phyloP scores from a whole-genome alignment of 35 echinoderm and acorn worm species.

The Apostichopus parvimensis region DNA sequence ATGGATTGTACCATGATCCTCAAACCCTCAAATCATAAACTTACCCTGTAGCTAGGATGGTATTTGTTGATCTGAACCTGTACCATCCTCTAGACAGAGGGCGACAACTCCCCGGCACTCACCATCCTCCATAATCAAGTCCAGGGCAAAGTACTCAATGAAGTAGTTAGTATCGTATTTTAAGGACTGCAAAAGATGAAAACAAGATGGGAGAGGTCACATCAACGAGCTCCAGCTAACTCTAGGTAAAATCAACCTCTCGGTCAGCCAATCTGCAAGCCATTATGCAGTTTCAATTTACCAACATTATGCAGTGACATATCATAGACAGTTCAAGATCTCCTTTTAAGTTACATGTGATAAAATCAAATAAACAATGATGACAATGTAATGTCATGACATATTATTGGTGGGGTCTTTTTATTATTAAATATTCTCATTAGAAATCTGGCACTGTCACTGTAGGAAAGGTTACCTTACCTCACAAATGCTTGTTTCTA shows the following conservation, averaged over 20 bases:
- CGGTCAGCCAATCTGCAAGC: not conserved
- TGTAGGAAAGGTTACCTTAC: too few relatives aligned
- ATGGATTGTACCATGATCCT: not conserved
- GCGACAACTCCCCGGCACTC: slow-evolving; percentile 90
- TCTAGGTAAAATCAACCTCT: not conserved
- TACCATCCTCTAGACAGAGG: slow-evolving; percentile 95
- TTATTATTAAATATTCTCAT: too few relatives aligned
- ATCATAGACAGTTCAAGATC: too few relatives aligned
- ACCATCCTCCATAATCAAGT: slow-evolving; percentile 96
- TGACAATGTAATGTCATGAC: too few relatives aligned
- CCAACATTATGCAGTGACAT: too few relatives aligned
- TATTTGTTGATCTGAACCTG: slow-evolving; percentile 88
- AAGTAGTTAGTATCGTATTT: slow-evolving; percentile 94
- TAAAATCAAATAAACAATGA: too few relatives aligned
- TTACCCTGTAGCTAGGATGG: slow-evolving; percentile 94
- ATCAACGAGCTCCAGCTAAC: not conserved
- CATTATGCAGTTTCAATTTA: too few relatives aligned
- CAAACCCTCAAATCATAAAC: not conserved
- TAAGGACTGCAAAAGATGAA: slow-evolving; percentile 70
- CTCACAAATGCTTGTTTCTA: too few relatives aligned
- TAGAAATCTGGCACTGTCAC: too few relatives aligned
- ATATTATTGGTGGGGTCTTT: too few relatives aligned
- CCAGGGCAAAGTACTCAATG: slow-evolving; percentile 98
- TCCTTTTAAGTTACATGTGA: too few relatives aligned
- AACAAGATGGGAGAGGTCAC: not conserved